These are phyloP conservation scores for Noctua janthe DNA, from an alignment of 2,888 invertebrate genomes.

Conservation along the genomic window DNA sequence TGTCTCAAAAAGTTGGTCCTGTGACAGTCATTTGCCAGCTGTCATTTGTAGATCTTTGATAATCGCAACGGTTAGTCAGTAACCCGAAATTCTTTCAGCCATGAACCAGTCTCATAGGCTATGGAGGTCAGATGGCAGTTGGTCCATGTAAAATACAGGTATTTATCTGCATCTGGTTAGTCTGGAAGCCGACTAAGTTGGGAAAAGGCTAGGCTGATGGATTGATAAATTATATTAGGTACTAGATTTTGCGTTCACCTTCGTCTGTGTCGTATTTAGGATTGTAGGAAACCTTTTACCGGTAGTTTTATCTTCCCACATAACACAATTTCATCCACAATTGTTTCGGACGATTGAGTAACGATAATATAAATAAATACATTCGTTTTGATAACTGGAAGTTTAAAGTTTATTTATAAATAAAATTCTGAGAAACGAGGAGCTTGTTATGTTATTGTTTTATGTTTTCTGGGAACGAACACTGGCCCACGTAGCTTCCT, in stretches of 20 bases:
- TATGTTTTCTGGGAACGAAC: not conserved
- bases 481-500: not conserved
- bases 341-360: not conserved
- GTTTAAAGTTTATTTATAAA: not conserved
- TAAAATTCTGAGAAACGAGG: not conserved
- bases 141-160: not conserved
- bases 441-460: not conserved
- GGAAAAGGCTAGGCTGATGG: not conserved
- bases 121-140: not conserved
- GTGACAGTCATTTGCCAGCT: not conserved
- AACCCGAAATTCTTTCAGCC: not conserved
- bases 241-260: not conserved
- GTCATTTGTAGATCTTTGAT: not conserved
- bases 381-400: not conserved
- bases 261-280: not conserved
- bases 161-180: not conserved
- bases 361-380: not conserved
- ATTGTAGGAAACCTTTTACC: no score
- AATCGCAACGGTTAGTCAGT: not conserved
- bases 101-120: not conserved
- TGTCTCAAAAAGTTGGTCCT: not conserved
- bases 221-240: not conserved
- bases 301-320: not conserved
- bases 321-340: not conserved
- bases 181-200: not conserved